Evolutionary conservation across 2,888 invertebrate species (phyloP), one percentile per base, ranked within the genome.

Genomic region (Monopis laevigella): DNA sequence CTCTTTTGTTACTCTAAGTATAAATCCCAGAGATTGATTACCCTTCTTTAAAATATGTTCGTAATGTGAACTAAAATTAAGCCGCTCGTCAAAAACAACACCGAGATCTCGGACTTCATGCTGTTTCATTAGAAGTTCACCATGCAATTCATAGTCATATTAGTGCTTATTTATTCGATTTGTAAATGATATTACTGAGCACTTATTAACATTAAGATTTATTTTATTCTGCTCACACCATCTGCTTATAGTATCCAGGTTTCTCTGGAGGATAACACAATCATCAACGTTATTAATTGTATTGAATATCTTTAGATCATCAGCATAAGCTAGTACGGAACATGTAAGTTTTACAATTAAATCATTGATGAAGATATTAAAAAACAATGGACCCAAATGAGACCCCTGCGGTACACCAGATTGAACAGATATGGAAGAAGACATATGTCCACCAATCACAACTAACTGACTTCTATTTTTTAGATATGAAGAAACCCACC

Each of bases 341-440:
- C 38, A 21, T 2, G 27, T 13, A 3, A 42, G n/a, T 11, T 6
- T 11, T 10, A 8, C 12, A 7, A 35, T 8, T 2, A 44, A 26
- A 18, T 44, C 40, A n/a, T 32, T 41, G 3, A 43, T 34, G 16
- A 24, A 43, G n/a, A 32, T 11, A 2, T 29, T 21, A 17, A 45
- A 45, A 1, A 41, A 38, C 8, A 40, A 8, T 3, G 41, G 43
- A 3, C 43, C 43, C n/a, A 44, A 12, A 17, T 41, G 38, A 10
- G 41, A 44, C 3, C 43, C 41, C 26, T 44, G 43, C 8, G 41
- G 43, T 4, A 45, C 43, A 2, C 41, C 43, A 11, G 41, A 45
- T 2, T 27, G 26, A n/a, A n/a, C n/a, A n/a, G n/a, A n/a, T n/a
- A n/a, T n/a, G n/a, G n/a, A n/a, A n/a, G n/a, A n/a, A n/a, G 45